phyloP scores from a whole-genome alignment of 2,797 vertebrate genomes.

The Paedocypris micromegethes region DNA sequence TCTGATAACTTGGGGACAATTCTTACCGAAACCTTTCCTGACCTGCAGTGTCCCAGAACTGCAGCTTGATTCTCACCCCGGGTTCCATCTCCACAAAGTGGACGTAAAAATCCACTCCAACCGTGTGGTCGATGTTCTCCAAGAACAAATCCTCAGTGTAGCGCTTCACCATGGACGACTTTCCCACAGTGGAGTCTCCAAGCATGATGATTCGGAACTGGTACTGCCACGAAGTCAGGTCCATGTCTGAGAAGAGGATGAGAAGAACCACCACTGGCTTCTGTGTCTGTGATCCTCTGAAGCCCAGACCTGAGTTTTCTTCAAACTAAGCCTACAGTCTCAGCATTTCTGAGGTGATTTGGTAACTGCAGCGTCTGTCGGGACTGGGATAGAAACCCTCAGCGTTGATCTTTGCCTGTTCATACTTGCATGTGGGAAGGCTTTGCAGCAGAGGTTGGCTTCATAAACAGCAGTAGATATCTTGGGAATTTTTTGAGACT shows the following conservation, averaged over 20 bases:
- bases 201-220: slow-evolving; percentile 86
- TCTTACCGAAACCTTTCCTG: slow-evolving; percentile 84
- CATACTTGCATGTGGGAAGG: slow-evolving; percentile 67
- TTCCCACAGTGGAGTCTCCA: slow-evolving; percentile 83
- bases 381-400: background rate
- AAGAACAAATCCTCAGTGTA: slow-evolving; percentile 77
- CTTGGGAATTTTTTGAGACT: slow-evolving; percentile 9
- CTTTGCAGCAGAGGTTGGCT: slow-evolving; percentile 28
- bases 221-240: slow-evolving; percentile 78
- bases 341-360: slow-evolving; percentile 31
- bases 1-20: background rate
- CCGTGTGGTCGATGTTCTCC: slow-evolving; percentile 73
- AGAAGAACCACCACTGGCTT: too few relatives aligned
- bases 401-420: slow-evolving; percentile 56
- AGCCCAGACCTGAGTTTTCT: background rate
- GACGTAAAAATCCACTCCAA: slow-evolving; percentile 82
- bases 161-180: slow-evolving; percentile 77
- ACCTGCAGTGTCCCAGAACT: slow-evolving; percentile 86
- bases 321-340: slow-evolving; percentile 29
- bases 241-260: slow-evolving; percentile 56
- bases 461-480: slow-evolving; percentile 8
- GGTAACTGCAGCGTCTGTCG: slow-evolving; percentile 10
- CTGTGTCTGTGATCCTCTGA: background rate
- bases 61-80: slow-evolving; percentile 74
- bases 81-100: slow-evolving; percentile 80